Percentiles rank a stretch among this genome's conserved stretches.
Conservation (phyloP, 30 jellyfish, hydroid and myxozoan species). For the Cassiopea xamachana region DNA sequence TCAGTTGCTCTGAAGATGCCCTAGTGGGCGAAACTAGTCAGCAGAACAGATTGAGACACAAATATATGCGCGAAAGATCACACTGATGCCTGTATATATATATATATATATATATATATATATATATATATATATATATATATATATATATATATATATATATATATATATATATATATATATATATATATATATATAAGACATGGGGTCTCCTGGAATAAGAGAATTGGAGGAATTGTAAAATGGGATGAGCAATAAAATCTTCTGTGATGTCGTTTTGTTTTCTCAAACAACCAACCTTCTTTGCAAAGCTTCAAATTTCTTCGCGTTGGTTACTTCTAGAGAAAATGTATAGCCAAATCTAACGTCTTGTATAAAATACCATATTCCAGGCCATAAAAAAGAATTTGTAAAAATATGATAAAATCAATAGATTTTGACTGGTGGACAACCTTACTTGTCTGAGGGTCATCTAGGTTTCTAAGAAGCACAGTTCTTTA, state of each 20-base stretch:
- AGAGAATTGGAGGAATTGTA: not conserved
- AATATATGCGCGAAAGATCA: too few species aligned
- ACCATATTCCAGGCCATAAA: not conserved
- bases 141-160: too few species aligned
- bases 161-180: too few species aligned
- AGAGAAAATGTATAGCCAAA: not conserved
- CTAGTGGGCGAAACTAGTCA: too few species aligned
- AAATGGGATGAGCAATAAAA: not conserved
- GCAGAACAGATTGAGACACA: too few species aligned
- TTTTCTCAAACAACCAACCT: not conserved
- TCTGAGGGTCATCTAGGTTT: not conserved
- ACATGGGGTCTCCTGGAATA: not conserved
- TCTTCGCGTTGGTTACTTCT: not conserved
- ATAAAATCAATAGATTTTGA: not conserved
- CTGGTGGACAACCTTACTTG: not conserved
- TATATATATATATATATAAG: not conserved
- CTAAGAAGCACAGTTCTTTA: too few species aligned
- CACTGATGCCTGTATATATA: too few species aligned
- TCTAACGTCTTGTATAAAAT: not conserved
- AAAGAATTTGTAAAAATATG: not conserved
- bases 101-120: too few species aligned
- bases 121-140: too few species aligned
- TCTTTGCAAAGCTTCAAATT: not conserved
- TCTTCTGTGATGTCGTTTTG: not conserved
- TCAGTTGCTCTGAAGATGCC: too few species aligned